phyloP scores from a whole-genome alignment of 2,888 invertebrate genomes.

The Scrobipalpa costella region DNA sequence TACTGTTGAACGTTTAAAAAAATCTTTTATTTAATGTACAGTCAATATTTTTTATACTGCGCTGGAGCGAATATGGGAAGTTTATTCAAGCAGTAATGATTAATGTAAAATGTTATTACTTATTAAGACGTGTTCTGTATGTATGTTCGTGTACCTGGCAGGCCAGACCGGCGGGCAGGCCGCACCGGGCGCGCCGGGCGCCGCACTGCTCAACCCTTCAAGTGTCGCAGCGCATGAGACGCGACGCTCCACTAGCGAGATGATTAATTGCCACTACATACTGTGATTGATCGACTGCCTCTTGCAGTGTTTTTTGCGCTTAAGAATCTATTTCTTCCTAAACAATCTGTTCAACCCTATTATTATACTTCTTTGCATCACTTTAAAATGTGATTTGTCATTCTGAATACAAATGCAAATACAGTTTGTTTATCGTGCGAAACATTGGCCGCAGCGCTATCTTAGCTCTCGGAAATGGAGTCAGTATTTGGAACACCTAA shows the following conservation, averaged over 20 bases:
- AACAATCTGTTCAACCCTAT: conserved; percentile 50
- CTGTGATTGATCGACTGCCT: conserved; percentile 69
- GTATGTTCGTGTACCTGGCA: background rate
- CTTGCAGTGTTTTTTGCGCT: conserved; percentile 45
- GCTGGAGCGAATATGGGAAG: conserved; percentile 25
- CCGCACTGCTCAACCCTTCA: conserved; percentile 49
- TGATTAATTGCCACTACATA: conserved; percentile 70
- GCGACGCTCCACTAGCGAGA: conserved; percentile 51
- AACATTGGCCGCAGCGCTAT: background rate
- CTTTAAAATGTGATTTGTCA: conserved; percentile 73
- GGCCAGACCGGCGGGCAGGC: background rate
- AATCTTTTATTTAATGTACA: background rate
- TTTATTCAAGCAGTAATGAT: conserved; percentile 40
- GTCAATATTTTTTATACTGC: background rate
- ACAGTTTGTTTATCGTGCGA: conserved; percentile 59
- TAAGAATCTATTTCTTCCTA: conserved; percentile 40
- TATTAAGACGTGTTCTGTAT: conserved; percentile 12
- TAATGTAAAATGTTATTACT: conserved; percentile 43
- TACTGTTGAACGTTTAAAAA: background rate
- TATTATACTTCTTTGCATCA: conserved; percentile 52
- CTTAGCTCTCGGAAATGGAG: conserved; percentile 41
- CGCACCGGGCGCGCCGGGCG: background rate
- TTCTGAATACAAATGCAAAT: conserved; percentile 56
- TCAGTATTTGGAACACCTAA: conserved; percentile 54
- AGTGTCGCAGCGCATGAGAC: conserved; percentile 49